Conservation (phyloP, 2,113 vertebrate species). For the Aviceda subcristata region DNA sequence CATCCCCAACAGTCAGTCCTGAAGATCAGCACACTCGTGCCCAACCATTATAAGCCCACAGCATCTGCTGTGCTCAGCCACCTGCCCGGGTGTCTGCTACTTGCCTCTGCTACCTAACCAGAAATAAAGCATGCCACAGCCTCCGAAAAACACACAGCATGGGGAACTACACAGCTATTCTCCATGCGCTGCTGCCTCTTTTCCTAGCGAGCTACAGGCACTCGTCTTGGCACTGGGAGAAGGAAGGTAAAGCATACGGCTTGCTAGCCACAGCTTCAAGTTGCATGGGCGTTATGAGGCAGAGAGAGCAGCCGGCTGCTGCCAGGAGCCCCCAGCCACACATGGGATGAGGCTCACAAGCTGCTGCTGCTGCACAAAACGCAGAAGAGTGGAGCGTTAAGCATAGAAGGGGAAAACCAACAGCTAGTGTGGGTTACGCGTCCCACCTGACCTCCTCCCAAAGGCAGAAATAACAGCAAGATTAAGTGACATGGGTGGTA, state of each 20-base stretch:
- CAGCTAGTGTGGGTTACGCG: not conserved
- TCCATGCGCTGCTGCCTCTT: not conserved
- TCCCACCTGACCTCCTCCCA: not conserved
- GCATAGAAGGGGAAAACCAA: not conserved
- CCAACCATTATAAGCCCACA: rapidly evolving
- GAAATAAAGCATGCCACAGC: not conserved
- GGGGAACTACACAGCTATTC: not conserved
- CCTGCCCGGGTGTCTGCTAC: not conserved
- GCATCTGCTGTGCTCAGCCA: not conserved
- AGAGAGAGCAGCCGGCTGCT: not conserved
- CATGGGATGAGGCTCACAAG: rapidly evolving
- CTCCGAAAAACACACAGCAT: not conserved
- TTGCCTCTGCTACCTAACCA: not conserved
- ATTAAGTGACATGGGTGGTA: not conserved
- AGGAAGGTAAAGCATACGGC: not conserved
- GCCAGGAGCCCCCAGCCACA: not conserved
- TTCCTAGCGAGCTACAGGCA: not conserved
- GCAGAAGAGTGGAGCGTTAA: not conserved
- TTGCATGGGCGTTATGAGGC: rapidly evolving
- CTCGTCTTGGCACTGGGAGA: rapidly evolving
- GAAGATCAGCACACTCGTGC: not conserved
- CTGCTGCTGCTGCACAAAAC: not conserved
- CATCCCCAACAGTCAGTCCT: not conserved
- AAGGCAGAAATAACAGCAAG: not conserved
- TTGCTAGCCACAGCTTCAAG: not conserved